phyloP scores from a whole-genome alignment of 2,113 vertebrate species.

The Chlamydotis undulata region DNA sequence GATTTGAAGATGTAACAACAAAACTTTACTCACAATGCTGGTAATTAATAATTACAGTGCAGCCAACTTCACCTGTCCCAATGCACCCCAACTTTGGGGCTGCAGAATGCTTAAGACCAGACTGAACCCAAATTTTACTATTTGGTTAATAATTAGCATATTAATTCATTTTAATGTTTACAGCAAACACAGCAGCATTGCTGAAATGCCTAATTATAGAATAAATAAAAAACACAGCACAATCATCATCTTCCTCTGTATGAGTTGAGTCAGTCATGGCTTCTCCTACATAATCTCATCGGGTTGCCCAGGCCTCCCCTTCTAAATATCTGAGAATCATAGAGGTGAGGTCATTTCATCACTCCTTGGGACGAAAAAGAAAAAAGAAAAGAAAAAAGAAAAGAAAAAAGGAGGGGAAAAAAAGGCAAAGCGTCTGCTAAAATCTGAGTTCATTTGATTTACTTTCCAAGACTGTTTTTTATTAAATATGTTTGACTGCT shows the following conservation, averaged over 20 bases:
- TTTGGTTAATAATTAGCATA: constrained; percentile 21
- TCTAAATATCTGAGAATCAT: constrained; percentile 50
- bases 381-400: background rate
- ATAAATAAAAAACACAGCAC: constrained; percentile 57
- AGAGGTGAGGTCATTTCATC: constrained; percentile 73
- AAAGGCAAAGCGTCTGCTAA: constrained; percentile 65
- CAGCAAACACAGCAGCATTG: background rate
- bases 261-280: constrained; percentile 54
- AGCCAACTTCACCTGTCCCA: background rate
- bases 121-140: background rate
- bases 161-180: background rate
- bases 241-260: constrained; percentile 52
- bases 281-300: constrained; percentile 51
- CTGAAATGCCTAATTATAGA: constrained; percentile 61
- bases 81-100: background rate
- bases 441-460: constrained; percentile 82
- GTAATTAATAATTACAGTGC: background rate
- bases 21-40: background rate
- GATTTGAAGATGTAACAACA: background rate
- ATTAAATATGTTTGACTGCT: constrained; percentile 87
- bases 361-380: background rate
- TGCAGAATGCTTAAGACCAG: background rate
- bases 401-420: background rate
- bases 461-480: constrained; percentile 81
- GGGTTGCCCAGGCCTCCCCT: constrained; percentile 33